Evolutionary conservation across 2,113 vertebrate genomes (phyloP).

Genomic region (Craseonycteris thonglongyai): DNA sequence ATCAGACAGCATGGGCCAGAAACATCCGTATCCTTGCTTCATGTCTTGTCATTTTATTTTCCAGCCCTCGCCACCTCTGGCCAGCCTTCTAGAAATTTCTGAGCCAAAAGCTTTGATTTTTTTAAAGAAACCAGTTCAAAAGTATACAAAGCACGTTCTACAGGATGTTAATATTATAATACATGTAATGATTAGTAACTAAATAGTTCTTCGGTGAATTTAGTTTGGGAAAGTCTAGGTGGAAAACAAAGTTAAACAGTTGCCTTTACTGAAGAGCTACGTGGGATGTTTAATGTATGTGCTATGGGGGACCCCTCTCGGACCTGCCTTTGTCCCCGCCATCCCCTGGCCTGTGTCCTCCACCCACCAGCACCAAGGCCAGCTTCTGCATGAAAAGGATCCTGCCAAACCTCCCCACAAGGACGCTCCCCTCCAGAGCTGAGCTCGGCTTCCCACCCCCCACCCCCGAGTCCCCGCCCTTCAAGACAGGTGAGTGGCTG

Average conservation of each 20-base stretch:
- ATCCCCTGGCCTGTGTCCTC: background rate
- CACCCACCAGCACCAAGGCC: background rate
- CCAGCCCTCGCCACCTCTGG: background rate
- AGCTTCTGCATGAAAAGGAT: background rate
- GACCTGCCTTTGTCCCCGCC: background rate
- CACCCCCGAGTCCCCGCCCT: background rate
- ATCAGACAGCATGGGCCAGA: too few species aligned
- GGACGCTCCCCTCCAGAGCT: too few species aligned
- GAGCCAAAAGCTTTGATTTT: background rate
- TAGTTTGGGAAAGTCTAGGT: background rate
- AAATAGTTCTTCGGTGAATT: background rate
- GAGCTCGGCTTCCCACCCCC: too few species aligned
- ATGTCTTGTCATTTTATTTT: background rate
- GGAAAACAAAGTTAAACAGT: background rate
- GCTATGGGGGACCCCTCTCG: background rate
- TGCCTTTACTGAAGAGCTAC: background rate
- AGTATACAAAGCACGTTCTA: background rate
- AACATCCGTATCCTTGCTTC: background rate
- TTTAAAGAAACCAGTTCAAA: background rate
- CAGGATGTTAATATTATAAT: background rate
- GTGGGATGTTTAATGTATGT: background rate
- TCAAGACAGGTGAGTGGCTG: background rate
- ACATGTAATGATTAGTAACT: too few species aligned
- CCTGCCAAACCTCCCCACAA: background rate
- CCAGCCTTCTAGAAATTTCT: background rate